phyloP scores from a whole-genome alignment of 2,888 invertebrate species.

The Dolichopus griseipennis region DNA sequence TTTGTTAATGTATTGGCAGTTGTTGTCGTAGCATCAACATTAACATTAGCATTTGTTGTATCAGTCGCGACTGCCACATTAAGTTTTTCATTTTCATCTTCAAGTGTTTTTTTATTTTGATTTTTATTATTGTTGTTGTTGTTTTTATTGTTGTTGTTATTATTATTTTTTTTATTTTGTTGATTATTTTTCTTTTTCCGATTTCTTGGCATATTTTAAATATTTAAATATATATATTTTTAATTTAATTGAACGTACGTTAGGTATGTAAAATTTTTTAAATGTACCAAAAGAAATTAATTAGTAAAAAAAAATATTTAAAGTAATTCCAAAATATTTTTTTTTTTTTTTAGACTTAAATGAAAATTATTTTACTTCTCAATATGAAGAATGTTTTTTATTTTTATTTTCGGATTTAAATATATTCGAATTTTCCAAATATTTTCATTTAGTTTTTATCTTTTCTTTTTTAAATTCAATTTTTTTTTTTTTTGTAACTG shows the following conservation, averaged over 20 bases:
- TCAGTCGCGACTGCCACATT: background rate
- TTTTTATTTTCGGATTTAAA: no score
- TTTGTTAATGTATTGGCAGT: background rate
- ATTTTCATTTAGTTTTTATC: no score
- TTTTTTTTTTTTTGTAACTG: no score
- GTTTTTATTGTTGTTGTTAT: slow-evolving; percentile 29
- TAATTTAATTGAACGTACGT: background rate
- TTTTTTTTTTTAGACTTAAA: no score
- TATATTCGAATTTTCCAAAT: no score
- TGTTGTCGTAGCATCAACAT: background rate
- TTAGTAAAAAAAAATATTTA: background rate
- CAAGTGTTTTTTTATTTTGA: slow-evolving; percentile 20
- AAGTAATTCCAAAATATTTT: background rate
- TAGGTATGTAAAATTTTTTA: background rate
- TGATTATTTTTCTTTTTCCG: slow-evolving; percentile 33
- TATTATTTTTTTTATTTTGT: slow-evolving; percentile 34
- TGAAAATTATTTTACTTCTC: no score
- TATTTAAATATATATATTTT: background rate
- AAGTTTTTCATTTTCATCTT: background rate
- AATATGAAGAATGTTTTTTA: no score
- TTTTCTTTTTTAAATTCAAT: no score
- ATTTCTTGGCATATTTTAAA: slow-evolving; percentile 34
- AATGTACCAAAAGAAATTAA: background rate
- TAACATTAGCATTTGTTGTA: background rate
- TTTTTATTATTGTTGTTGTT: slow-evolving; percentile 20